Evolutionary conservation across 1,140 invertebrate genomes (phyloP), one percentile per base, ranked within the genome.

Genomic region (Brachionus koreanus): DNA sequence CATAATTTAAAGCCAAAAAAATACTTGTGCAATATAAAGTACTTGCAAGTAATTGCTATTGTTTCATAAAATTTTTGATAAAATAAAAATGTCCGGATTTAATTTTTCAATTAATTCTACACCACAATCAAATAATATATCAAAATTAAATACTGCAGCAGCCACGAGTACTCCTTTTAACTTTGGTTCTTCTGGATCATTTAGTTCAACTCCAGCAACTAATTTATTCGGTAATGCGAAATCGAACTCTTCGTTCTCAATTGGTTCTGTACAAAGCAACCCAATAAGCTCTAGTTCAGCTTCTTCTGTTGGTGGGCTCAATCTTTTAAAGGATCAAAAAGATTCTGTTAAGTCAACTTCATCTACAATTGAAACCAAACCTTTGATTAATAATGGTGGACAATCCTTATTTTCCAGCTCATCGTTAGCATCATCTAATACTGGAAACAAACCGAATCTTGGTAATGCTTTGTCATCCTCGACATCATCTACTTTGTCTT

Each of bases 101-200:
- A 69, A 69, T 69, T 69, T 69, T 69, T n/a, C 65, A 1, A 13
- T 69, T 16, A 37, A 6, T 4, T 69, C 65, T 16, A 69, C 65
- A 69, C 65, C 65, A 16, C 65, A 69, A 39, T 69, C 65, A n/a
- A 69, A 39, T 42, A 43, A 57, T 57, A n/a, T 12, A 12, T n/a
- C 12, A 6, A 69, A 39, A 16, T 12, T 39, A 39, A 69, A 69
- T 39, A 37, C 65, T 39, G 29, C 65, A 23, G 29, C 65, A 23
- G 5, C 65, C 6, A 69, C 65, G 0, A 69, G 65, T 39, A 69
- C 65, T 10, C 65, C 65, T 19, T 69, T 69, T 7, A 82, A 43
- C 46, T 57, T 72, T 83, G 19, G 37, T 83, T 29, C 82, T 12
- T 19, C 33, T 16, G 65, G 65, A 7, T 19, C 65, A 42, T 37